These are phyloP conservation scores for Oreocharis arfaki DNA, from an alignment of 2,113 vertebrate genomes.

Conservation along the genomic window DNA sequence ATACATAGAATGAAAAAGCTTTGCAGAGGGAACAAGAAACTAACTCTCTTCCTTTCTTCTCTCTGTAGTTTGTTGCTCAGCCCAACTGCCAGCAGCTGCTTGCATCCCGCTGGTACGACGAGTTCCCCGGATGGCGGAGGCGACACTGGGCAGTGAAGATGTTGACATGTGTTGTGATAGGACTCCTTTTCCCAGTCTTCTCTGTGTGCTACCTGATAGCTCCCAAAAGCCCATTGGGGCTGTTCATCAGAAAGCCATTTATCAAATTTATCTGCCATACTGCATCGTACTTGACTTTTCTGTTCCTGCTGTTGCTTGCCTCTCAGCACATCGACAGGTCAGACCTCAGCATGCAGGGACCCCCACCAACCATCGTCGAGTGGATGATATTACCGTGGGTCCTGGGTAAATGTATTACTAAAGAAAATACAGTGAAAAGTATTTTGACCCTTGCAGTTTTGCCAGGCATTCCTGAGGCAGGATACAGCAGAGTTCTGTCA, in stretches of 20 bases:
- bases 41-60: conserved; percentile 34
- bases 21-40: not conserved
- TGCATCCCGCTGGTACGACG: conserved; percentile 95
- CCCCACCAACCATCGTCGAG: conserved; percentile 87
- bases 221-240: conserved; percentile 89
- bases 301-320: conserved; percentile 91
- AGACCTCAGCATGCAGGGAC: conserved; percentile 80
- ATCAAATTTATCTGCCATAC: conserved; percentile 99
- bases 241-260: conserved; percentile 96
- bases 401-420: conserved; percentile 89
- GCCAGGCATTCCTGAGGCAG: not conserved
- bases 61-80: conserved; percentile 91
- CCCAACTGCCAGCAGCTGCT: conserved; percentile 98
- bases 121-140: conserved; percentile 95
- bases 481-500: not conserved
- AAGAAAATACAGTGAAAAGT: conserved; percentile 70
- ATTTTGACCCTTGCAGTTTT: not conserved
- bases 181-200: conserved; percentile 90
- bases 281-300: conserved; percentile 96
- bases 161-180: conserved; percentile 89
- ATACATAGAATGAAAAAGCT: not conserved
- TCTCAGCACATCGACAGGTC: conserved; percentile 88
- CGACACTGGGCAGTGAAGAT: conserved; percentile 95
- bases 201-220: conserved; percentile 90
- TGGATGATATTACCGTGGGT: conserved; percentile 99